These are phyloP conservation scores for Heteractis magnifica DNA, from an alignment of 92 coral and sea anemone species.

Conservation along the genomic window DNA sequence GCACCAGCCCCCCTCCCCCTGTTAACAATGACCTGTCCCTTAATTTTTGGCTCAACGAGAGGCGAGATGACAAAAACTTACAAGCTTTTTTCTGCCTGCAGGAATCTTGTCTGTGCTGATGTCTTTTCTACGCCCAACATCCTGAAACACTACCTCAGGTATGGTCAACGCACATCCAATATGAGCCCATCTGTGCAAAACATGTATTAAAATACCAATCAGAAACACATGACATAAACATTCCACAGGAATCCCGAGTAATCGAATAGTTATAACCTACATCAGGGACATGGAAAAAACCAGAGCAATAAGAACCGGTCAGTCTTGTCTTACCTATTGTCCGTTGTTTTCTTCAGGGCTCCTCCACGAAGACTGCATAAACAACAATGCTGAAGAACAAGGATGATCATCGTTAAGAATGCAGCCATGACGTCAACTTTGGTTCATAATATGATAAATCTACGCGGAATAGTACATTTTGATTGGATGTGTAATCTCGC, in stretches of 20 bases:
- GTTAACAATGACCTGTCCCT: no score
- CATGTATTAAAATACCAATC: not conserved
- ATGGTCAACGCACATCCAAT: slow-evolving; percentile 78
- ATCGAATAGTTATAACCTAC: not conserved
- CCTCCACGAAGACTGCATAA: slow-evolving; percentile 79
- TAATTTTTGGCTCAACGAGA: no score
- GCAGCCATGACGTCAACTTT: not conserved
- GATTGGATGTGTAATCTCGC: no score
- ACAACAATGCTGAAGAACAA: slow-evolving; percentile 58
- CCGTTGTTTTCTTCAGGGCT: slow-evolving; percentile 65
- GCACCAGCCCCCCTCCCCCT: no score
- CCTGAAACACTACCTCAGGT: slow-evolving; percentile 72
- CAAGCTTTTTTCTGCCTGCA: slow-evolving; percentile 72
- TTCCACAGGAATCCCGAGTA: not conserved
- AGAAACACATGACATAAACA: not conserved
- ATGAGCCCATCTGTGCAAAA: slow-evolving; percentile 68
- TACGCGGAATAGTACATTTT: no score
- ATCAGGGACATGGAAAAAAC: not conserved
- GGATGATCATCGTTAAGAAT: not conserved
- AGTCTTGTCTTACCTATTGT: slow-evolving; percentile 46
- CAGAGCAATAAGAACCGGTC: not conserved
- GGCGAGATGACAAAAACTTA: slow-evolving; percentile 24
- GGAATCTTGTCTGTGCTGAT: slow-evolving; percentile 59
- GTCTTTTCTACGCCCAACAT: slow-evolving; percentile 52
- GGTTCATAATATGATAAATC: not conserved